phyloP scores from a whole-genome alignment of 2,113 vertebrate genomes.

The Nycticebus coucang region DNA sequence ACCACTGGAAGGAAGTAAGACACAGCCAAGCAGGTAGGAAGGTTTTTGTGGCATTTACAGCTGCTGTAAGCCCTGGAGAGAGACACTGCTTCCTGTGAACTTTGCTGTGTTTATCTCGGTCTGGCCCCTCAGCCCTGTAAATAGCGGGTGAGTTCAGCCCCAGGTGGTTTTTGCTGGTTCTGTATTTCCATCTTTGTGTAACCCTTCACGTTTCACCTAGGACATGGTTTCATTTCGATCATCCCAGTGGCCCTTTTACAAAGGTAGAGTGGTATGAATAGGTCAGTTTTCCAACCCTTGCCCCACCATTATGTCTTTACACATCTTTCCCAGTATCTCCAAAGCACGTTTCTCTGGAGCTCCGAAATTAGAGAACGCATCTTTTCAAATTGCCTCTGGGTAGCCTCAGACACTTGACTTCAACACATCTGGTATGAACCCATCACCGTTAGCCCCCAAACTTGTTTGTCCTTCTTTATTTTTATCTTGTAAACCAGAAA shows the following conservation, averaged over 20 bases:
- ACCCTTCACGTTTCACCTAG: background rate
- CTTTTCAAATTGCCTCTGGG: background rate
- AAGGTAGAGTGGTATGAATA: background rate
- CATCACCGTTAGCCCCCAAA: background rate
- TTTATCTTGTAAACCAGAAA: constrained; percentile 31
- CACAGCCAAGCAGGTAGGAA: background rate
- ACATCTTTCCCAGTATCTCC: background rate
- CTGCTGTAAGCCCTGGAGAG: background rate
- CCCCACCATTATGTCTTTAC: background rate
- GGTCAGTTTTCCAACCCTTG: background rate
- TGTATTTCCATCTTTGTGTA: background rate
- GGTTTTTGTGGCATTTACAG: background rate
- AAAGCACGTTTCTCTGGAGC: background rate
- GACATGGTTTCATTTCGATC: background rate
- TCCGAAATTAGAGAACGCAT: background rate
- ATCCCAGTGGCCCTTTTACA: background rate
- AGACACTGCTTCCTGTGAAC: background rate
- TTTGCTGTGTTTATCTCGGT: background rate
- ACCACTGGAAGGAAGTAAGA: background rate
- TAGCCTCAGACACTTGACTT: background rate
- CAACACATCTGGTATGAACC: background rate
- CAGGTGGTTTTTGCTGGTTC: background rate
- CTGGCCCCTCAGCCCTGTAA: background rate
- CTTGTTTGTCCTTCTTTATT: background rate
- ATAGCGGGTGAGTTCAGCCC: background rate